Evolutionary conservation across 2,888 invertebrate species (phyloP), one percentile per base, ranked within the genome.

Genomic region (Ormia ochracea): DNA sequence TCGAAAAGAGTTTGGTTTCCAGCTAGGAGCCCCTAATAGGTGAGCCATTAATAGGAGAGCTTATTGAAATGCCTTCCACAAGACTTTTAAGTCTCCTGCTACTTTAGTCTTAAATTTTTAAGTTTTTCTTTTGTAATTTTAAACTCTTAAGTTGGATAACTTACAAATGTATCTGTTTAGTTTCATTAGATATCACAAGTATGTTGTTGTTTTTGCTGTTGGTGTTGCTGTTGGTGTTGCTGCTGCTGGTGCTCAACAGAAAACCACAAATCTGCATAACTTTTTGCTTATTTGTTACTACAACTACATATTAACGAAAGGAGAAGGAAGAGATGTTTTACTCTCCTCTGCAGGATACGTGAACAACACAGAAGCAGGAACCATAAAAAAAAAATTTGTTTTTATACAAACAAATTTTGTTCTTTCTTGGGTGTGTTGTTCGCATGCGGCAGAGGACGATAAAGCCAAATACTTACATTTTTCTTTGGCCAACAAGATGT

Each of bases 381-480:
- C 41, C 54, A 59, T 41, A 59, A 45, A 73, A 26, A 43, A 45
- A 68, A 52, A 52, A n/a, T n/a, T n/a, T n/a, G 41, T 48, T 66
- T 72, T 54, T 74, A 61, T 45, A 73, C 38, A 50, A 56, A 61
- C 23, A 78, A 54, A 54, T 78, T 78, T 73, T 78, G 58, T 31
- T 56, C 52, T 61, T 48, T 56, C 68, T 68, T 45, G 21, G 10
- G 10, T 50, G 50, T 48, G 58, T 65, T 23, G 65, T 28, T 75
- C 28, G 63, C 21, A 38, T 58, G 41, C 43, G 48, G 36, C 23
- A 63, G 43, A 10, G 52, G n/a, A 43, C 59, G 48, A 28, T 10
- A 58, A n/a, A n/a, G n/a, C 58, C 59, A 28, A 31, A 41, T 12
- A 54, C 26, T 56, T 14, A 65, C 45, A 56, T 48, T 73, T 43